Conservation (phyloP, 2,888 invertebrate species). For the Pachycephus smyrnensis region DNA sequence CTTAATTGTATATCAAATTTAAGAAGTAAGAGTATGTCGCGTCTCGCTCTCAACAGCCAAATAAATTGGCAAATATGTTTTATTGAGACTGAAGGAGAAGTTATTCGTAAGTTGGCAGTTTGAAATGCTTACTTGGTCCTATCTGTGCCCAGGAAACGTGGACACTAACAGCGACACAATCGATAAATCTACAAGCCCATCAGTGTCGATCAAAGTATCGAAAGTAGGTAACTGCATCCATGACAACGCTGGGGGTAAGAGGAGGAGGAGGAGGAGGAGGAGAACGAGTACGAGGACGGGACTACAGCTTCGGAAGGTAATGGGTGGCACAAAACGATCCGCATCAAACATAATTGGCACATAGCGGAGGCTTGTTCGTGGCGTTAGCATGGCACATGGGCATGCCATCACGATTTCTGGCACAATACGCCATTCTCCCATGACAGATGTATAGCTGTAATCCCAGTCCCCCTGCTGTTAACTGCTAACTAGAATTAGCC, state of each 20-base stretch:
- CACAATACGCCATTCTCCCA: slow-evolving; percentile 60
- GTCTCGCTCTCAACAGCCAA: no score
- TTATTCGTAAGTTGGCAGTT: no score
- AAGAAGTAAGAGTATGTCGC: no score
- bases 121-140: no score
- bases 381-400: slow-evolving; percentile 37
- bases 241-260: background rate
- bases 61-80: no score
- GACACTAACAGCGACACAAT: no score
- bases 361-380: slow-evolving; percentile 36
- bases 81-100: no score
- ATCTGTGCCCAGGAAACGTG: no score
- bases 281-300: background rate
- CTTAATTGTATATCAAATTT: no score
- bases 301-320: background rate
- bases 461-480: slow-evolving; percentile 34
- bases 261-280: background rate
- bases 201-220: no score
- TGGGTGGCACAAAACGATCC: slow-evolving; percentile 1
- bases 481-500: slow-evolving; percentile 34
- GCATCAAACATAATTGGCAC: slow-evolving; percentile 49
- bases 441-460: slow-evolving; percentile 60
- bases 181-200: no score
- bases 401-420: slow-evolving; percentile 57
- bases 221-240: no score